Conservation (phyloP, 2,888 invertebrate genomes). For the Scaptomyza parva region DNA sequence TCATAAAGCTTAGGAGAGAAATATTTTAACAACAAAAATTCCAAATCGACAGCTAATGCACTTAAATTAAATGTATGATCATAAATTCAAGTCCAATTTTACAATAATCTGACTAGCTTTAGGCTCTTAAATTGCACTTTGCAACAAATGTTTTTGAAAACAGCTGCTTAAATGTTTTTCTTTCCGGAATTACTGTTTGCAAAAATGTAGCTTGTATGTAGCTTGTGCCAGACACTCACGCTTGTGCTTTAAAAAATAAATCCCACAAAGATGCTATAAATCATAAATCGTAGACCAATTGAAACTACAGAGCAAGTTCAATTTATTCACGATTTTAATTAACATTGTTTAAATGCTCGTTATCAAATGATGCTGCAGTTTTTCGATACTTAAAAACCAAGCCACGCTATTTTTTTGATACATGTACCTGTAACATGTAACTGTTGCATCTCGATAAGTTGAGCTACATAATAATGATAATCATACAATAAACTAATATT, state of each 20-base stretch:
- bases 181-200: constrained; percentile 29
- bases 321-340: constrained; percentile 8
- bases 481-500: constrained; percentile 20
- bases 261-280: background rate
- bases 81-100: background rate
- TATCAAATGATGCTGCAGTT: constrained; percentile 53
- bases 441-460: constrained; percentile 10
- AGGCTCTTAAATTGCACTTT: constrained; percentile 1
- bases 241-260: background rate
- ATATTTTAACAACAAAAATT: too few species aligned
- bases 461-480: constrained; percentile 31
- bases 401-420: constrained; percentile 9
- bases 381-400: constrained; percentile 15
- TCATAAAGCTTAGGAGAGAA: too few species aligned
- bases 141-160: background rate
- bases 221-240: constrained; percentile 8
- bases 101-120: background rate
- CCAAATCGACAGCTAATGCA: background rate
- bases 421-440: constrained; percentile 16
- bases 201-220: constrained; percentile 8
- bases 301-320: constrained; percentile 10
- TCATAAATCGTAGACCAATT: constrained; percentile 20
- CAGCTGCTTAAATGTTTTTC: constrained; percentile 1
- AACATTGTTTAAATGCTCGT: constrained; percentile 5
- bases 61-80: background rate